Base-by-base conservation (phyloP, 2,888 invertebrate genomes). In the Spodoptera picta region DNA sequence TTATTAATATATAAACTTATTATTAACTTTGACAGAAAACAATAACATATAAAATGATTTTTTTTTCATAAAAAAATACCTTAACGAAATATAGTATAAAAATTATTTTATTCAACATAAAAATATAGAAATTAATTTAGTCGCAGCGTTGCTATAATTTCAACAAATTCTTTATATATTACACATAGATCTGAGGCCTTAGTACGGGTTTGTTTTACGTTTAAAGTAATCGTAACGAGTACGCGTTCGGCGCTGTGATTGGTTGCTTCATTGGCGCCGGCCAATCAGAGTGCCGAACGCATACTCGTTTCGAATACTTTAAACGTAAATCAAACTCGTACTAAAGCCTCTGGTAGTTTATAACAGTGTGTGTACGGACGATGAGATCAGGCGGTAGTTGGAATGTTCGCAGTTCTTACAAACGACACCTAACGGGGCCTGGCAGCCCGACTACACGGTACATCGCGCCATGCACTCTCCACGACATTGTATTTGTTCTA, bases 91-190 rank as follows among this genome's bases (percentile, higher is more conserved):
- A 65, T 65, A 46, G 56, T 79, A 79, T 75, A 78, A 81, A 81
- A 79, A 83, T 66, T 73, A 61, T 61, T 73, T 83, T 80, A 84
- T 80, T 83, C 84, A 84, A 83, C 81, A 83, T 85, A 87, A 68
- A 70, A 61, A 73, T 69, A 81, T 85, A 85, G 65, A 66, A 71
- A 74, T 79, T 67, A 68, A 75, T 79, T 78, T 79, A 69, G 77
- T 61, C 60, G 56, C 60, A 77, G 57, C 67, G 61, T 75, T 64
- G 72, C 57, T 54, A 68, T 61, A 69, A 76, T 80, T 73, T 69
- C 44, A 63, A 68, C 47, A 72, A 65, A 65, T 68, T 56, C 36
- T 49, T 51, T 57, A 41, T 71, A 71, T 65, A 64, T 58, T 77
- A 80, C 68, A 79, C 71, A 74, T 69, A 53, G 23, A 64, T 59